Conservation (phyloP, 2,113 vertebrate species). For the Caranx melampygus region DNA sequence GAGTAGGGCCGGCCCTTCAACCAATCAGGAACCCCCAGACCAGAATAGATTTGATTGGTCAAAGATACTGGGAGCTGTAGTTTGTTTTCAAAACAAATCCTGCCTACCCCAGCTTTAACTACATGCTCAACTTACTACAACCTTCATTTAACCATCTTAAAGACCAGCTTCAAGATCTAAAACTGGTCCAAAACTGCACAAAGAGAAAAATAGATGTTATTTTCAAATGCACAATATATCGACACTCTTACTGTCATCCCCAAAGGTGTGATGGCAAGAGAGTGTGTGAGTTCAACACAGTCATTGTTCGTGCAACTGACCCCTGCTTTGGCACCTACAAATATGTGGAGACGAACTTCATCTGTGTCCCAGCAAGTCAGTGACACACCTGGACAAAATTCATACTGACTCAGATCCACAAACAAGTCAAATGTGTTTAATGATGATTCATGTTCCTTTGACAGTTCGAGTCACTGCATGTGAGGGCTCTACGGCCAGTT, state of each 20-base stretch:
- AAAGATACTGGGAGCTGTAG: too few relatives aligned
- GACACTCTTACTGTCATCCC: neutral
- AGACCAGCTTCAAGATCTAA: too few relatives aligned
- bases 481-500: constrained; percentile 21
- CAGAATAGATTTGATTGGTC: too few relatives aligned
- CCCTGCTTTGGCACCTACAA: constrained; percentile 33
- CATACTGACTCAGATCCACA: neutral
- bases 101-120: too few relatives aligned
- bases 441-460: neutral
- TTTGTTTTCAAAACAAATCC: too few relatives aligned
- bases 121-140: too few relatives aligned
- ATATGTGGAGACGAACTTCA: constrained; percentile 61
- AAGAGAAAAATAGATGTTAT: too few relatives aligned
- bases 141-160: too few relatives aligned
- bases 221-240: too few relatives aligned
- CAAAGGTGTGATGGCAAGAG: constrained; percentile 65
- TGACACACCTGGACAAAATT: neutral
- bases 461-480: constrained; percentile 41
- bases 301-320: neutral
- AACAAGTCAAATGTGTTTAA: neutral
- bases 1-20: too few relatives aligned
- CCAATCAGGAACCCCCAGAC: too few relatives aligned
- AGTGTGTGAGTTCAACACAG: constrained; percentile 42
- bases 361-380: constrained; percentile 64
- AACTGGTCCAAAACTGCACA: too few relatives aligned